Evolutionary conservation across 2,797 vertebrate species (phyloP).

Genomic region (Morus bassanus): DNA sequence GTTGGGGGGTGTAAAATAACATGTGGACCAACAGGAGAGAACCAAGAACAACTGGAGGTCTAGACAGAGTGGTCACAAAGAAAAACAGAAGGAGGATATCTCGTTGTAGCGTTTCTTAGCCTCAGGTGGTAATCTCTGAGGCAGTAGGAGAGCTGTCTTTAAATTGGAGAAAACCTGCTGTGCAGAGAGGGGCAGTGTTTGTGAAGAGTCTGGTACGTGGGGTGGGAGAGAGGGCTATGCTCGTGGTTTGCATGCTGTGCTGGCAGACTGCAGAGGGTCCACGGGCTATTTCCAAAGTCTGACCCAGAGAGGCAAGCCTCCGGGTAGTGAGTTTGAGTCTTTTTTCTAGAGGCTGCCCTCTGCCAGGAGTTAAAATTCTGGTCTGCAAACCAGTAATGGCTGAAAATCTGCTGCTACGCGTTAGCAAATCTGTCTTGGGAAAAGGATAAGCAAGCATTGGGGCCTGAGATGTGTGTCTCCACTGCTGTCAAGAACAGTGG

Average conservation of each 20-base stretch:
- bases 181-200: background rate
- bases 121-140: background rate
- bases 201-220: background rate
- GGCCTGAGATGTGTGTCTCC: background rate
- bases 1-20: background rate
- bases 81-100: background rate
- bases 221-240: background rate
- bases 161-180: background rate
- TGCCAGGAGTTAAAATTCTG: background rate
- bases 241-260: background rate
- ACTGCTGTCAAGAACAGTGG: background rate
- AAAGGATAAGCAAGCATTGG: background rate
- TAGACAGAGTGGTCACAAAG: accelerated
- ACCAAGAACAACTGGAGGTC: background rate
- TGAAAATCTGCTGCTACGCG: background rate
- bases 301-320: background rate
- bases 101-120: background rate
- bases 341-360: background rate
- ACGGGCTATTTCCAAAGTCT: background rate
- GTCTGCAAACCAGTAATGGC: background rate
- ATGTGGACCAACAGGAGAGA: background rate
- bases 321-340: background rate
- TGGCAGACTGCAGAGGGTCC: background rate
- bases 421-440: background rate
- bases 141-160: background rate